Conservation (phyloP, 1,140 invertebrate genomes). For the Heterodera schachtii region DNA sequence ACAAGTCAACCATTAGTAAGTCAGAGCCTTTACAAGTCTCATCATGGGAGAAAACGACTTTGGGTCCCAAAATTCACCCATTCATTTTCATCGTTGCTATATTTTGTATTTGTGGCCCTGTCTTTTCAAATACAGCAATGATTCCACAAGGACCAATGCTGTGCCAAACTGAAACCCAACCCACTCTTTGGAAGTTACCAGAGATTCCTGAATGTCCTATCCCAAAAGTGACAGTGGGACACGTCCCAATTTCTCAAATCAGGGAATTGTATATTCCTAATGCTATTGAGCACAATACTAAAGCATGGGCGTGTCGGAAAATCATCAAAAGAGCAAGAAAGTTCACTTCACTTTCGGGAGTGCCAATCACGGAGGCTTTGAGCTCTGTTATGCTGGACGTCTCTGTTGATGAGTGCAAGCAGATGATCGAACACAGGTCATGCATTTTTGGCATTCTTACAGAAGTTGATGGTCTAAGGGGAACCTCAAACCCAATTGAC, state of each 20-base stretch:
- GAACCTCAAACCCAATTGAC: not conserved
- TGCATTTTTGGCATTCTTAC: not conserved
- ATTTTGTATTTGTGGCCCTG: not conserved
- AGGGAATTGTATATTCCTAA: slow-evolving; percentile 5
- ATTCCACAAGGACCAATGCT: not conserved
- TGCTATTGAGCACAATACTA: not conserved
- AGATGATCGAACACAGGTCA: not conserved
- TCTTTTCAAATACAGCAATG: too few relatives aligned
- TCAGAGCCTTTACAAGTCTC: not conserved
- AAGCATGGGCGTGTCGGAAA: slow-evolving; percentile 10
- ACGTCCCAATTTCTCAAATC: not conserved
- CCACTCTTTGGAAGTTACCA: not conserved
- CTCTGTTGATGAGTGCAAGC: not conserved
- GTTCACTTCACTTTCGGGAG: not conserved
- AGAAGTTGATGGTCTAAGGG: not conserved
- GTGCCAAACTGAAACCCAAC: slow-evolving; percentile 14
- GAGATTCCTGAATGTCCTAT: not conserved
- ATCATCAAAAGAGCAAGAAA: not conserved
- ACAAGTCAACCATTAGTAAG: not conserved
- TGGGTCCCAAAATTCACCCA: not conserved
- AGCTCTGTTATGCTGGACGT: not conserved
- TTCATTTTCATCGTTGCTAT: not conserved
- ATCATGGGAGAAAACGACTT: not conserved
- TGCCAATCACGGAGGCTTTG: not conserved
- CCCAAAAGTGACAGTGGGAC: not conserved